A percentile compares a stretch with the other conserved stretches of the same genome.
Evolutionary conservation across 2,797 vertebrate species (phyloP).

Genomic region (Chaenodraco wilsoni): DNA sequence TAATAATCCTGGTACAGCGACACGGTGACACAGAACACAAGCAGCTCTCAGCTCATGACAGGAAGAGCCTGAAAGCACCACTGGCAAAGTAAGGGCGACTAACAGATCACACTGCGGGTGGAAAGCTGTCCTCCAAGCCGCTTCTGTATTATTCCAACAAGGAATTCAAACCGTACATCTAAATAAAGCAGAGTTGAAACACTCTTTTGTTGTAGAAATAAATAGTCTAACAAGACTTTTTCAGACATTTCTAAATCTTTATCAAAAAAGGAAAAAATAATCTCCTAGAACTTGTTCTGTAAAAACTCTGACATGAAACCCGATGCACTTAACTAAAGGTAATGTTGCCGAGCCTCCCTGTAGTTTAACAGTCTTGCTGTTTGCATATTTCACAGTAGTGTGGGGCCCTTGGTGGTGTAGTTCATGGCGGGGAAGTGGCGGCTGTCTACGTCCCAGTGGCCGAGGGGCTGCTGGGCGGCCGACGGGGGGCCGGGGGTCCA

Average conservation of each 20-base stretch:
- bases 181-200: constrained; percentile 42
- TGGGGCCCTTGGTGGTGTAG: constrained; percentile 89
- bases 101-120: constrained; percentile 5
- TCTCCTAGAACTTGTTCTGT: constrained; percentile 31
- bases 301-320: constrained; percentile 36
- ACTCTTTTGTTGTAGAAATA: constrained; percentile 64
- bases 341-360: constrained; percentile 27
- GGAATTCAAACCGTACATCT: constrained; percentile 14
- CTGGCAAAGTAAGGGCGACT: constrained; percentile 9
- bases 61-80: constrained; percentile 4
- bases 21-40: constrained; percentile 15
- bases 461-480: constrained; percentile 63
- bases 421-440: constrained; percentile 85
- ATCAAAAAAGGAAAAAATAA: constrained; percentile 25
- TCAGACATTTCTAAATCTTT: constrained; percentile 40
- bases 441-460: constrained; percentile 85
- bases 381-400: constrained; percentile 84
- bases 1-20: constrained; percentile 5
- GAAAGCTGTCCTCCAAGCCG: constrained; percentile 15
- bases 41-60: constrained; percentile 4
- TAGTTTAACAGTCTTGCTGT: constrained; percentile 20
- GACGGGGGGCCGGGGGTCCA: constrained; percentile 74
- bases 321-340: constrained; percentile 15
- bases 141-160: constrained; percentile 10
- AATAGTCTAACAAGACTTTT: constrained; percentile 50